Conservation (phyloP, 2,888 invertebrate genomes). For the Melieria crassipennis region DNA sequence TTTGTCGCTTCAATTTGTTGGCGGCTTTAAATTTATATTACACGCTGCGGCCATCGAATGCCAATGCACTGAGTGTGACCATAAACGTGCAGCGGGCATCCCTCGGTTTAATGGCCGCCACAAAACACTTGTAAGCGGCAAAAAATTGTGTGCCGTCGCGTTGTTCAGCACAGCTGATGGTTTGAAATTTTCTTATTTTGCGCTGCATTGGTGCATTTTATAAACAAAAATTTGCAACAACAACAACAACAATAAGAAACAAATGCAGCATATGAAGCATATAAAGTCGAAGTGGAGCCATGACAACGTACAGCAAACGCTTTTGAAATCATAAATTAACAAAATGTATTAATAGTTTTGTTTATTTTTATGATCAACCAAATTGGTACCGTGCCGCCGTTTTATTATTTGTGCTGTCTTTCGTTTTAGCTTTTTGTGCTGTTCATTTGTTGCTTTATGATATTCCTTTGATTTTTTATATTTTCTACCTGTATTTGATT, state of each 20-base stretch:
- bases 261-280: not conserved
- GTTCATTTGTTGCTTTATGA: slow-evolving; percentile 13
- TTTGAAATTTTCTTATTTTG: not conserved
- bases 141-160: slow-evolving; percentile 15
- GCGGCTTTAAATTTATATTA: slow-evolving; percentile 64
- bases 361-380: slow-evolving; percentile 51
- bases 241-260: not conserved
- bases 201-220: not conserved
- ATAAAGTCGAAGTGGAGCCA: not conserved
- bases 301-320: slow-evolving; percentile 22
- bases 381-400: slow-evolving; percentile 30
- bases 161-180: slow-evolving; percentile 24
- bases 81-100: slow-evolving; percentile 51
- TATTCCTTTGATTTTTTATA: not conserved
- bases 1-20: slow-evolving; percentile 48
- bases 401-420: slow-evolving; percentile 21
- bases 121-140: slow-evolving; percentile 32
- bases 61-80: slow-evolving; percentile 42
- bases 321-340: slow-evolving; percentile 59
- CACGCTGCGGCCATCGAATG: slow-evolving; percentile 49
- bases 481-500: not conserved
- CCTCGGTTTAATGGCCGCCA: slow-evolving; percentile 38
- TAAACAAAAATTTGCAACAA: too few relatives aligned
- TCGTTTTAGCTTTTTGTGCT: slow-evolving; percentile 14
- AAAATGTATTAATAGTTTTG: slow-evolving; percentile 61